These are phyloP conservation scores for Heteromormyrus szaboi DNA, from an alignment of 2,797 vertebrate genomes.

Conservation along the genomic window DNA sequence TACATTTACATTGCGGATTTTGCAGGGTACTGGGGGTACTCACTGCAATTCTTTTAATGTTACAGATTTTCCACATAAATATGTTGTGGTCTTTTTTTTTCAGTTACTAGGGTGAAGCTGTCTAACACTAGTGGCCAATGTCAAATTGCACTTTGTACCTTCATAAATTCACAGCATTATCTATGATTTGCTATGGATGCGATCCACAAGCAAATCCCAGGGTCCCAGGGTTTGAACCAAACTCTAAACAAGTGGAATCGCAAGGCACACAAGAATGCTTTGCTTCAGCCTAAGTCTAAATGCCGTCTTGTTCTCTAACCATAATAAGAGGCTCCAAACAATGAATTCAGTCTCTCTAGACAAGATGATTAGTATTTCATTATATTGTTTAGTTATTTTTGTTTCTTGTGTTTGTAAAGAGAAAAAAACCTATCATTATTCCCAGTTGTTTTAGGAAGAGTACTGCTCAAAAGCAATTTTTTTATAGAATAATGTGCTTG, in stretches of 20 bases:
- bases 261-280: constrained; percentile 14
- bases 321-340: not conserved
- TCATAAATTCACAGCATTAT: constrained; percentile 18
- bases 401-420: not conserved
- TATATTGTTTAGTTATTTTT: constrained; percentile 9
- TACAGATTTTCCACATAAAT: not conserved
- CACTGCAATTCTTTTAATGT: not conserved
- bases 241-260: constrained; percentile 33
- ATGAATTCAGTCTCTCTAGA: constrained; percentile 1
- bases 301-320: constrained; percentile 3
- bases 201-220: constrained; percentile 37
- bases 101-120: not conserved
- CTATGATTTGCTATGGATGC: constrained; percentile 27
- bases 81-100: not conserved
- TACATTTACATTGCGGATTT: not conserved
- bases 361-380: constrained; percentile 2
- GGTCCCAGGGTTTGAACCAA: constrained; percentile 29
- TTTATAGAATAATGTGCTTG: not conserved
- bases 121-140: not conserved
- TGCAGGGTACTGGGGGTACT: not conserved
- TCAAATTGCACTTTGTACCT: not conserved
- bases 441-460: not conserved
- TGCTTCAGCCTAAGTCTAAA: not conserved
- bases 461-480: not conserved
- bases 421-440: not conserved